Evolutionary conservation across 2,888 invertebrate genomes (phyloP).

Genomic region (Megamerina dolium): DNA sequence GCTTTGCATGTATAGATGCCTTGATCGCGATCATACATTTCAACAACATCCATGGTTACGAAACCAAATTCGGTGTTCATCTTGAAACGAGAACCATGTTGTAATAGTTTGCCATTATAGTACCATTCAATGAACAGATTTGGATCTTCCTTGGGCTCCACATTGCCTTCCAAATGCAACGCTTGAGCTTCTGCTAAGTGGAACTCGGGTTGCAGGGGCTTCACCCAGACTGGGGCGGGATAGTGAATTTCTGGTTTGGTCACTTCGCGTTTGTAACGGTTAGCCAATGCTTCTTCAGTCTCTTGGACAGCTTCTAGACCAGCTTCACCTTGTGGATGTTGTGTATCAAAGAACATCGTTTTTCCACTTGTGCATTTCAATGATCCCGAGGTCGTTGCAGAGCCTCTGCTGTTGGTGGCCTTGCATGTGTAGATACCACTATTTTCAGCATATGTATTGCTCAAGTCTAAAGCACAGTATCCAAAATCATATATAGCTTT

Average conservation of each 20-base stretch:
- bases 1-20: constrained; percentile 92
- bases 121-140: constrained; percentile 90
- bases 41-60: constrained; percentile 86
- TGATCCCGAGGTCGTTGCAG: constrained; percentile 85
- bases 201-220: constrained; percentile 74
- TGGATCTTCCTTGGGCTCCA: constrained; percentile 91
- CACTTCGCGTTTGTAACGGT: constrained; percentile 63
- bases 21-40: constrained; percentile 88
- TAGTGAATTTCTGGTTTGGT: constrained; percentile 70
- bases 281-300: constrained; percentile 75
- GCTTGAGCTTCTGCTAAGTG: constrained; percentile 75
- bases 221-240: constrained; percentile 80
- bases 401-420: constrained; percentile 81
- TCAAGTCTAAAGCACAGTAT: constrained; percentile 85
- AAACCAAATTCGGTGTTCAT: constrained; percentile 94
- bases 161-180: constrained; percentile 87
- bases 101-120: constrained; percentile 82
- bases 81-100: constrained; percentile 84
- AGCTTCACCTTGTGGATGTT: constrained; percentile 89
- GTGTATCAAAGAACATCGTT: constrained; percentile 79
- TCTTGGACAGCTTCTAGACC: constrained; percentile 86
- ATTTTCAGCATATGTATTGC: constrained; percentile 83
- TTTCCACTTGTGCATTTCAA: constrained; percentile 76
- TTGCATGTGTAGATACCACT: constrained; percentile 88
- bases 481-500: constrained; percentile 95